phyloP scores from a whole-genome alignment of 2,797 vertebrate species.

The Betta splendens region DNA sequence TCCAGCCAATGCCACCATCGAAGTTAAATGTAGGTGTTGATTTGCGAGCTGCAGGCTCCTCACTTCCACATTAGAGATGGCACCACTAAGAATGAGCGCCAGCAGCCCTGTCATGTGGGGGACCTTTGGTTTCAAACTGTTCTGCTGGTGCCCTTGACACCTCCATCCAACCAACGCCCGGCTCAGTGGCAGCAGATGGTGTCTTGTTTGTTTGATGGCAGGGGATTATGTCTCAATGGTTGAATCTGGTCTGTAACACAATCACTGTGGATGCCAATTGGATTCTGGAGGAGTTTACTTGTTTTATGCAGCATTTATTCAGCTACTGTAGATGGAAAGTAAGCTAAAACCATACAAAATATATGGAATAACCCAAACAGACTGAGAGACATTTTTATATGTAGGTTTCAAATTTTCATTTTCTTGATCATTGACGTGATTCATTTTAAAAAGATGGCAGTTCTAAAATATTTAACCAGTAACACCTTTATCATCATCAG shows the following conservation, averaged over 20 bases:
- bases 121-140: conserved; percentile 60
- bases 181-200: conserved; percentile 84
- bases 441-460: neutral
- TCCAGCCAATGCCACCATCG: conserved; percentile 91
- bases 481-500: neutral
- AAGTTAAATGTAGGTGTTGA: conserved; percentile 90
- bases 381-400: neutral
- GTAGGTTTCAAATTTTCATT: neutral
- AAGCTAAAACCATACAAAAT: conserved; percentile 2
- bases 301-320: conserved; percentile 27
- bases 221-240: conserved; percentile 75
- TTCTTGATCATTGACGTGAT: neutral
- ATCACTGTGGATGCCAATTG: conserved; percentile 47
- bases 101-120: conserved; percentile 47
- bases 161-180: conserved; percentile 63
- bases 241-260: conserved; percentile 68
- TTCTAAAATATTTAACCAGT: no score
- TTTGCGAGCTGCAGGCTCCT: conserved; percentile 31
- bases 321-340: neutral
- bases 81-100: conserved; percentile 48
- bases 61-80: conserved; percentile 31
- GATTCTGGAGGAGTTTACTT: conserved; percentile 37
- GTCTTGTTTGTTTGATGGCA: conserved; percentile 78
- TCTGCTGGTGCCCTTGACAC: conserved; percentile 72
- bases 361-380: neutral